Percentiles rank a stretch among this genome's conserved stretches.
These are phyloP conservation scores for Hydra vulgaris DNA, from an alignment of 30 jellyfish, hydroid and myxozoan genomes.

Conservation along the genomic window DNA sequence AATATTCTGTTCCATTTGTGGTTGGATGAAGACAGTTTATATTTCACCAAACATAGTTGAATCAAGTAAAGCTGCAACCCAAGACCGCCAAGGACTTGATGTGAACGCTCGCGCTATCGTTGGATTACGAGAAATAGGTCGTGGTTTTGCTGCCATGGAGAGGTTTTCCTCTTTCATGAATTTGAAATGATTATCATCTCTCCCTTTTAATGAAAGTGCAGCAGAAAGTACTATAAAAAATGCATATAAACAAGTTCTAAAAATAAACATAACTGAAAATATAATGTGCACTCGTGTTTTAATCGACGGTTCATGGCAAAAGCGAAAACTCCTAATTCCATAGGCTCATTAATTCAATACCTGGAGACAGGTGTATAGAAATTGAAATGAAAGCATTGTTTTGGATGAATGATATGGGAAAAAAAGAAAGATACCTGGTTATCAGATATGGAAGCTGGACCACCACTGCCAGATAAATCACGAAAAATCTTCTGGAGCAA, in stretches of 20 bases:
- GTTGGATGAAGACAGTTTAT: no score
- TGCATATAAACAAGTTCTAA: neutral
- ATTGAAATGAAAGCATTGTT: neutral
- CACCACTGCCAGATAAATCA: neutral
- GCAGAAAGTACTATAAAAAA: neutral
- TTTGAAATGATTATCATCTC: neutral
- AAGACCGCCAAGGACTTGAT: neutral
- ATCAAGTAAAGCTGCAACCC: no score
- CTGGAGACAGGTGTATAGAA: slow-evolving; percentile 4
- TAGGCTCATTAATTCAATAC: neutral
- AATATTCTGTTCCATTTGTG: no score
- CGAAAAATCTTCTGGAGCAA: slow-evolving; percentile 3
- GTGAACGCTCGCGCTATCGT: neutral
- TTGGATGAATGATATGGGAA: neutral
- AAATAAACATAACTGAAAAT: no score
- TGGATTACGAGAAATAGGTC: neutral
- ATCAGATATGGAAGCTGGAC: slow-evolving; percentile 5
- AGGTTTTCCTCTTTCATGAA: neutral
- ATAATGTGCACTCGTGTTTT: neutral
- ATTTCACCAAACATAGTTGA: no score
- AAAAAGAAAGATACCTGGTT: slow-evolving; percentile 7
- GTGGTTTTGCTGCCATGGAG: neutral
- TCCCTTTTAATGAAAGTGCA: neutral
- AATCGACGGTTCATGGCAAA: neutral
- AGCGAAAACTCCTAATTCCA: neutral